A percentile compares a stretch with the other conserved stretches of the same genome.
These are phyloP conservation scores for Tetranychus truncatus DNA, from an alignment of 2,888 invertebrate species.

Conservation along the genomic window DNA sequence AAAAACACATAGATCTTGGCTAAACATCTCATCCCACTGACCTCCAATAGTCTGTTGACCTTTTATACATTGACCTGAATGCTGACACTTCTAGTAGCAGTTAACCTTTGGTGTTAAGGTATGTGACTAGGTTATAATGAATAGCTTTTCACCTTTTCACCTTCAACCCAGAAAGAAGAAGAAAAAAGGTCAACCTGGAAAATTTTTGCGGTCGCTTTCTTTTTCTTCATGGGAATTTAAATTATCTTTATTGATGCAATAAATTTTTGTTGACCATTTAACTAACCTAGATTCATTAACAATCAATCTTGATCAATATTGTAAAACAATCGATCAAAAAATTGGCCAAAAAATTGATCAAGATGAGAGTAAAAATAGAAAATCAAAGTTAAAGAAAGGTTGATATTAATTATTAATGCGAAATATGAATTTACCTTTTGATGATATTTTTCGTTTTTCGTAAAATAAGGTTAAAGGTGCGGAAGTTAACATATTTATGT, in stretches of 20 bases:
- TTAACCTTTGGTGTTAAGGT: no score
- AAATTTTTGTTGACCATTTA: not conserved
- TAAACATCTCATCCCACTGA: no score
- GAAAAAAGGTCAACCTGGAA: not conserved
- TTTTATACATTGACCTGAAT: no score
- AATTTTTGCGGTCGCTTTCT: not conserved
- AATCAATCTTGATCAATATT: no score
- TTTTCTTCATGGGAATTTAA: not conserved
- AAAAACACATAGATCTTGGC: no score
- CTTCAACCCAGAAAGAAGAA: not conserved
- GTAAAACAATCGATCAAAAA: no score
- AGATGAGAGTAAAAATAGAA: not conserved
- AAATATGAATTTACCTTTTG: no score
- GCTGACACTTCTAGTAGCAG: no score
- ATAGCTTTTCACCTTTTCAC: not conserved
- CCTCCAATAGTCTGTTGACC: no score
- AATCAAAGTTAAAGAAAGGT: not conserved
- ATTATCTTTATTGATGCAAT: not conserved
- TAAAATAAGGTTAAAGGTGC: not conserved
- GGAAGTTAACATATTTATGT: not conserved
- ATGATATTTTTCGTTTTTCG: no score
- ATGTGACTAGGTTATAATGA: not conserved
- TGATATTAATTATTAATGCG: not conserved
- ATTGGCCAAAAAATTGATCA: not conserved
- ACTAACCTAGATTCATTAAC: no score